Base-by-base conservation (phyloP, 2,113 vertebrate genomes). In the Oreocharis arfaki region DNA sequence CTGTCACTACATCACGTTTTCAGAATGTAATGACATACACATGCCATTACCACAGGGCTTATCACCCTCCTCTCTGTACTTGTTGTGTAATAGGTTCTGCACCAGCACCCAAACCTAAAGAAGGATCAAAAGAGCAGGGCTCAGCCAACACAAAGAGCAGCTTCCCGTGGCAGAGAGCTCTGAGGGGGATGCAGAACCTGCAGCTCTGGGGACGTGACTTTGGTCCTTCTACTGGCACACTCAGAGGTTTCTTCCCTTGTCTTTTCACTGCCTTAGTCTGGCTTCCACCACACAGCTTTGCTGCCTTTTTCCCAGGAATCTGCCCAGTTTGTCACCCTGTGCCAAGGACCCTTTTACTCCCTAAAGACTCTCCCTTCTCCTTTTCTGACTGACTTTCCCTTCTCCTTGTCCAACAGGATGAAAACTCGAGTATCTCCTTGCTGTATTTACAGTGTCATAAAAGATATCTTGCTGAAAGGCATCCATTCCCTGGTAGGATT, bases 101-200 rank as follows among this genome's bases (percentile, higher is more conserved):
- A 75, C 4, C 47, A 44, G 39, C 19, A 44, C 35, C 30, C 79
- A 95, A 84, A 91, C 24, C 47, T 9, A 67, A 83, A 80, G 74
- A 11, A 68, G 94, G 81, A 85, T 44, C 77, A 93, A 94, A 9
- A 53, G 63, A 39, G 32, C 33, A 55, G n/a, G 32, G 59, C 15
- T 42, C 26, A 39, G 27, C 3, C 44, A 73, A 8, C 17, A n/a
- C 1, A 1, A 82, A 37, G 17, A 70, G 78, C 39, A 88, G 59
- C 61, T 82, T 53, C 49, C 35, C 0, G 0, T 0, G 6, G 10
- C 50, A 59, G 26, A 0, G 1, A 55, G 61, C 20, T 69, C 44
- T 0, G 0, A 56, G 15, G 20, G 44, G 27, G 32, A 41, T 30
- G 57, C 41, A 67, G 42, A 63, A 16, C 27, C 52, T 18, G 11